A percentile compares a stretch with the other conserved stretches of the same genome.
Evolutionary conservation across 1,140 invertebrate species (phyloP).

Genomic region (Polyergus mexicanus): DNA sequence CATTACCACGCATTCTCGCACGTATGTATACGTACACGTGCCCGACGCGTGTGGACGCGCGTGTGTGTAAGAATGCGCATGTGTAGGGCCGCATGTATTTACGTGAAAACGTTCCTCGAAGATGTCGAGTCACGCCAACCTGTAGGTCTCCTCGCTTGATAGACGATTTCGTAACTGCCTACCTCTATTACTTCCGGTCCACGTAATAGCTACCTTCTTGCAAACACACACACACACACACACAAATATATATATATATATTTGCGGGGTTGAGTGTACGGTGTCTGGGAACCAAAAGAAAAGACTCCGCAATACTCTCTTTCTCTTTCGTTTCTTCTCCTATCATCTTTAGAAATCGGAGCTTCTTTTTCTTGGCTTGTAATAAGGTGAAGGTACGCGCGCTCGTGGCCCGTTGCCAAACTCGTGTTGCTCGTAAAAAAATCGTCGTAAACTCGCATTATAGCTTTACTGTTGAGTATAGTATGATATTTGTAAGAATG

Average conservation of each 20-base stretch:
- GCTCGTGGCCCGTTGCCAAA: slow-evolving; percentile 26
- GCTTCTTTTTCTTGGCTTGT: slow-evolving; percentile 25
- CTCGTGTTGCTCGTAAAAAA: slow-evolving; percentile 32
- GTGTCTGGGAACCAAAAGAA: neutral
- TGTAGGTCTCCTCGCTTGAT: slow-evolving; percentile 73
- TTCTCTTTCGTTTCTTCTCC: neutral
- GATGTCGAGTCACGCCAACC: slow-evolving; percentile 77
- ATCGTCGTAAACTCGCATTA: slow-evolving; percentile 23
- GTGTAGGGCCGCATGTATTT: slow-evolving; percentile 59
- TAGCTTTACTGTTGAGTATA: neutral
- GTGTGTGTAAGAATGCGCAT: neutral
- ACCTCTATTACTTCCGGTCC: slow-evolving; percentile 39
- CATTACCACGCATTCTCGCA: slow-evolving; percentile 3
- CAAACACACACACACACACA: too few relatives aligned
- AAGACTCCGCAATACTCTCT: neutral
- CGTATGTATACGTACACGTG: neutral
- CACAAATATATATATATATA: neutral
- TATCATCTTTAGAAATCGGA: neutral
- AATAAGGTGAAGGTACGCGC: slow-evolving; percentile 15
- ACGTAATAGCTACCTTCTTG: slow-evolving; percentile 48
- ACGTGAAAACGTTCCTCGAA: slow-evolving; percentile 66
- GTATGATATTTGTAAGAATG: neutral
- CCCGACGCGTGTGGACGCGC: neutral
- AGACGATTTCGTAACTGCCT: slow-evolving; percentile 70
- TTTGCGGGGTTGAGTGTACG: slow-evolving; percentile 16